These are phyloP conservation scores for Tholera decimalis DNA, from an alignment of 2,888 invertebrate genomes.

Conservation along the genomic window DNA sequence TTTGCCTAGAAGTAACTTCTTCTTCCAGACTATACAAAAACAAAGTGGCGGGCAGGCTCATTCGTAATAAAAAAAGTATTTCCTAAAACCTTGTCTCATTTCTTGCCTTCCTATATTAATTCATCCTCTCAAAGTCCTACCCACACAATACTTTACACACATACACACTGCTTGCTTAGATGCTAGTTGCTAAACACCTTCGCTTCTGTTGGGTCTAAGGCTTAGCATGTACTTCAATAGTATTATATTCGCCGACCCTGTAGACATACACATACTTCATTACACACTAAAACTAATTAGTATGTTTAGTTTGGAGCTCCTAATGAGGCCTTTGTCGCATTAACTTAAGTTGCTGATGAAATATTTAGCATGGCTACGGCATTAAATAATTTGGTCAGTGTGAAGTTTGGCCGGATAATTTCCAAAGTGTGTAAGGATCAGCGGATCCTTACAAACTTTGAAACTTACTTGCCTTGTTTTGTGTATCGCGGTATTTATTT, in stretches of 20 bases:
- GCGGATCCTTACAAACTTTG: too few species aligned
- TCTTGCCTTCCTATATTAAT: too few species aligned
- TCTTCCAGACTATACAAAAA: too few species aligned
- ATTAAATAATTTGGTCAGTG: constrained; percentile 35
- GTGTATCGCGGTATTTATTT: too few species aligned
- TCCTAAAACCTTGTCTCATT: too few species aligned
- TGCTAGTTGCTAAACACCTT: not conserved
- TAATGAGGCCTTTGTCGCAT: constrained; percentile 58
- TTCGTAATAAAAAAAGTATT: too few species aligned
- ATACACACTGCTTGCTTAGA: too few species aligned
- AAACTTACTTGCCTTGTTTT: too few species aligned
- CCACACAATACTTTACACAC: too few species aligned
- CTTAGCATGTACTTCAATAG: not conserved
- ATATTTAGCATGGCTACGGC: constrained; percentile 20
- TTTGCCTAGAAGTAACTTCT: too few species aligned
- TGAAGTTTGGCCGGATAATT: constrained; percentile 9
- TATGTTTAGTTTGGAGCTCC: constrained; percentile 41
- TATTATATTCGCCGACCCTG: constrained; percentile 15
- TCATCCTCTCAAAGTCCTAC: too few species aligned
- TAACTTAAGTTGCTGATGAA: constrained; percentile 37
- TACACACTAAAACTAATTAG: constrained; percentile 53
- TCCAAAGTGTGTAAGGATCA: constrained; percentile 2
- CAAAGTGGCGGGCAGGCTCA: too few species aligned
- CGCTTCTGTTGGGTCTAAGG: not conserved
- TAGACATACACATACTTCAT: constrained; percentile 33